phyloP scores from a whole-genome alignment of 2,888 invertebrate genomes.

The Tethea ocularis region DNA sequence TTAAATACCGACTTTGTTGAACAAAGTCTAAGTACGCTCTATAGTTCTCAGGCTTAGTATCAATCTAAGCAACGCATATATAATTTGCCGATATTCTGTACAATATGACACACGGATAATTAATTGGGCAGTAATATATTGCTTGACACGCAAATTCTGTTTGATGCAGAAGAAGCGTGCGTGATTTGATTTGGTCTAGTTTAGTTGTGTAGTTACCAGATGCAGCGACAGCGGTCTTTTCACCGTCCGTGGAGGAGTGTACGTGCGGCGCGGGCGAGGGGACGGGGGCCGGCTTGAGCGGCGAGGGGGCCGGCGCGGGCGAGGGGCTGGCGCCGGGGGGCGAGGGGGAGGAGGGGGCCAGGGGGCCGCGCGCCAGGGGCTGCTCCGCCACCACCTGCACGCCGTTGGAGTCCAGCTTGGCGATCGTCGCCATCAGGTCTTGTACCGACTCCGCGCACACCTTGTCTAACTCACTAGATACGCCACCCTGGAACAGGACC shows the following conservation, averaged over 20 bases:
- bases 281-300: slow-evolving; percentile 38
- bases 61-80: too few species aligned
- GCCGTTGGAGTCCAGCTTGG: slow-evolving; percentile 93
- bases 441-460: slow-evolving; percentile 93
- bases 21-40: too few species aligned
- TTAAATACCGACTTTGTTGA: too few species aligned
- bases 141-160: too few species aligned
- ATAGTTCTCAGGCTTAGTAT: too few species aligned
- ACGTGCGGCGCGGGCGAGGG: slow-evolving; percentile 86
- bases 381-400: slow-evolving; percentile 86
- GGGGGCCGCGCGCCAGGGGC: slow-evolving; percentile 63
- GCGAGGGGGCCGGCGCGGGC: slow-evolving; percentile 66
- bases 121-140: too few species aligned
- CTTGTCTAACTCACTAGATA: slow-evolving; percentile 86
- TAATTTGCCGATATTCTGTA: too few species aligned
- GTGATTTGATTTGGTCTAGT: too few species aligned
- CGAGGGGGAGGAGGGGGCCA: slow-evolving; percentile 50
- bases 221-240: background rate
- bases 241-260: slow-evolving; percentile 88
- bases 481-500: slow-evolving; percentile 59
- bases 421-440: slow-evolving; percentile 94
- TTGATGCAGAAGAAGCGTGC: background rate
- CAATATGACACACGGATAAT: too few species aligned
- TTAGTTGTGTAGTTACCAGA: background rate
- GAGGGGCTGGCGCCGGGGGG: slow-evolving; percentile 83